Percentiles rank a stretch among this genome's conserved stretches.
phyloP scores from a whole-genome alignment of 1,140 invertebrate species.

The Meloidogyne hapla region DNA sequence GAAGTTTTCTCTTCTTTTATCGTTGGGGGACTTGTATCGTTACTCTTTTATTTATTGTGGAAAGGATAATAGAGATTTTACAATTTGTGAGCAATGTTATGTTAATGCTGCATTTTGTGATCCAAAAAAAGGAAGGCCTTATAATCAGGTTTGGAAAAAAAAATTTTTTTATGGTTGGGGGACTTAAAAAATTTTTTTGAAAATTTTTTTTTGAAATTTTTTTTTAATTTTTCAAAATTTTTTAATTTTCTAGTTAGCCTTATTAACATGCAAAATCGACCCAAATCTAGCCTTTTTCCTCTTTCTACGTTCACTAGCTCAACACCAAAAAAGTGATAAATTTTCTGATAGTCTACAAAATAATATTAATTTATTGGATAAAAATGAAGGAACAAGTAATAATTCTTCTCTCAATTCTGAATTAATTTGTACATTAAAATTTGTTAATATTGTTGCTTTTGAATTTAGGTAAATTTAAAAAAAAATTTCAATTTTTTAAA shows the following conservation, averaged over 20 bases:
- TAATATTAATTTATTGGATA: neutral
- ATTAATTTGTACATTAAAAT: neutral
- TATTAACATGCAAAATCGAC: neutral
- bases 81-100: conserved; percentile 12
- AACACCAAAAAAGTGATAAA: neutral
- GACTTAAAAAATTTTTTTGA: no score
- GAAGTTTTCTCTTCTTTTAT: neutral
- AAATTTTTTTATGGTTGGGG: no score
- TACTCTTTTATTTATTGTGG: conserved; percentile 17
- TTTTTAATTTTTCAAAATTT: no score
- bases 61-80: neutral
- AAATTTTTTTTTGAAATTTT: no score
- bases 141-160: conserved; percentile 9
- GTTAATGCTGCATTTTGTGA: conserved; percentile 10
- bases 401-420: neutral
- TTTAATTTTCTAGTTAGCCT: neutral
- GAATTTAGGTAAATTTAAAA: conserved; percentile 1
- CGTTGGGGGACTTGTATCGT: conserved; percentile 20
- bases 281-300: neutral
- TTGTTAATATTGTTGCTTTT: conserved; percentile 1
- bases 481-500: neutral
- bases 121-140: conserved; percentile 10
- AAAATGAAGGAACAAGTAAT: neutral
- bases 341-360: neutral
- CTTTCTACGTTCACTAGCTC: neutral